phyloP scores from a whole-genome alignment of 2,113 vertebrate genomes.

The Numenius arquata region DNA sequence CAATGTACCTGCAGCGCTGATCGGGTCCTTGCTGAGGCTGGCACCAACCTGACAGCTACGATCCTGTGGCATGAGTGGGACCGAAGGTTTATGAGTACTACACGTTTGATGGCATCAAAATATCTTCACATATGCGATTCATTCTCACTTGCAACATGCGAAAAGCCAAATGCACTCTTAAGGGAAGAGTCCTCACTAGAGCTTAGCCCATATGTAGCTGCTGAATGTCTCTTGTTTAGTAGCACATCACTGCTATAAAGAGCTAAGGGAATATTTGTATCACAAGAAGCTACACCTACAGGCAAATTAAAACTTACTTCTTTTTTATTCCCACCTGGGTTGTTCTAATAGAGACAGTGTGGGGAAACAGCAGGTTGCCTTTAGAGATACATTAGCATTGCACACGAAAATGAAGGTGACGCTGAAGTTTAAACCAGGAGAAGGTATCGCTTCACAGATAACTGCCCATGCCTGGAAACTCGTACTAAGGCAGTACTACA shows the following conservation, averaged over 20 bases:
- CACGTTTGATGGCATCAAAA: neutral
- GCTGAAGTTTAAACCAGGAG: neutral
- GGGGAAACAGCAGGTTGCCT: neutral
- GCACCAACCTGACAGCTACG: neutral
- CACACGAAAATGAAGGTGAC: neutral
- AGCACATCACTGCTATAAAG: neutral
- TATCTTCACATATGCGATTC: neutral
- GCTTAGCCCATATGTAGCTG: neutral
- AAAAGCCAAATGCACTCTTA: neutral
- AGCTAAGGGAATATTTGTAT: neutral
- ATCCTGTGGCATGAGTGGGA: neutral
- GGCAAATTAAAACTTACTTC: neutral
- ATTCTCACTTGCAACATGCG: neutral
- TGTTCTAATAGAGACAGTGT: neutral
- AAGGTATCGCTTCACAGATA: neutral
- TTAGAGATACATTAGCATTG: neutral
- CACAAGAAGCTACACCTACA: neutral
- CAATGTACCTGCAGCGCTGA: fast-evolving
- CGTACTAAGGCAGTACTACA: neutral
- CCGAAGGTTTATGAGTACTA: neutral
- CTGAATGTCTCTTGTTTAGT: neutral
- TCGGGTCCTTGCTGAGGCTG: fast-evolving
- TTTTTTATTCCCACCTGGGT: neutral
- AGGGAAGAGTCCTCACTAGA: neutral
- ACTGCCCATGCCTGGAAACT: neutral